Conservation (phyloP, 2,113 vertebrate species). For the Ceuthmochares aereus region DNA sequence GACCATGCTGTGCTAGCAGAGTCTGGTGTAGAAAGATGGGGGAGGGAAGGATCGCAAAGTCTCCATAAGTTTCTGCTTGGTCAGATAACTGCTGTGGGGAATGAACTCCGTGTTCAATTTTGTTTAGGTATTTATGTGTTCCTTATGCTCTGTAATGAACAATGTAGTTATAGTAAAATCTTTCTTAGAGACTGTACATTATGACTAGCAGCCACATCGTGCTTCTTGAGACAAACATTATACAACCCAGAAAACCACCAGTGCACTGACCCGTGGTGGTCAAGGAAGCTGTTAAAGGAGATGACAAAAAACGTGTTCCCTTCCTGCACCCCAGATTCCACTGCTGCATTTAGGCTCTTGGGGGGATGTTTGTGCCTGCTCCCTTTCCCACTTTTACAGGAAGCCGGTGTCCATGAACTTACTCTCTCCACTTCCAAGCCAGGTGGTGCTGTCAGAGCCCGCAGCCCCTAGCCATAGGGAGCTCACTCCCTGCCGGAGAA, state of each 20-base stretch:
- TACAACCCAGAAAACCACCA: background rate
- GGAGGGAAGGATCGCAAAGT: background rate
- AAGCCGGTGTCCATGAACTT: background rate
- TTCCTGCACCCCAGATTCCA: background rate
- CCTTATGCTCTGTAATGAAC: background rate
- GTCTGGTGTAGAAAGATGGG: rapidly evolving
- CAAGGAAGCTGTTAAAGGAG: rapidly evolving
- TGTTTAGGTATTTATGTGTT: background rate
- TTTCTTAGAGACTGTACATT: background rate
- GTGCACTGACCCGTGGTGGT: rapidly evolving
- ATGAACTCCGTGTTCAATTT: background rate
- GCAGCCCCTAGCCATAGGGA: rapidly evolving
- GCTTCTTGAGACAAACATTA: background rate
- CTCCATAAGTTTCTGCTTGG: background rate
- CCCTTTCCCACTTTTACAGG: rapidly evolving
- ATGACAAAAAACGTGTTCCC: background rate
- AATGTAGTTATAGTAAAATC: background rate
- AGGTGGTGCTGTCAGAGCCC: rapidly evolving
- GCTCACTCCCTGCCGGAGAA: rapidly evolving
- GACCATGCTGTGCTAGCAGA: rapidly evolving
- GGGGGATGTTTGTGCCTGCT: background rate
- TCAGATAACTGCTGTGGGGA: background rate
- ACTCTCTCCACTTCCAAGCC: rapidly evolving
- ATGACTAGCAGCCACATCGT: background rate
- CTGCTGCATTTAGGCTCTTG: background rate